Evolutionary conservation across 2,113 vertebrate genomes (phyloP).

Genomic region (Hydrochoerus hydrochaeris): DNA sequence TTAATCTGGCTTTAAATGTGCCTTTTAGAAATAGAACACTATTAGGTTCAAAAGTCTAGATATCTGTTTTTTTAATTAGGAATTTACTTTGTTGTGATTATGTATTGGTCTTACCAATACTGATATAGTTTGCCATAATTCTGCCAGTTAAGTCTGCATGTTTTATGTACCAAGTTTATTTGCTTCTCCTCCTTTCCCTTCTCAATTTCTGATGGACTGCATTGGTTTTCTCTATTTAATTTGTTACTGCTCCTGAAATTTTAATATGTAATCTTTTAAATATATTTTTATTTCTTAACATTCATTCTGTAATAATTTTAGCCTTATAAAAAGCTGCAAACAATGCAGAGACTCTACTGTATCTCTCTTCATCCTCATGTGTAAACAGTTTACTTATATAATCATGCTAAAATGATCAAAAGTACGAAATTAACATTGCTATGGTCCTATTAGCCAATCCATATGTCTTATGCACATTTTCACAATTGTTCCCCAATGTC

Average conservation of each 20-base stretch:
- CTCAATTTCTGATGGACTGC: slow-evolving; percentile 7
- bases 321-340: neutral
- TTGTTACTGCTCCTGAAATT: slow-evolving; percentile 22
- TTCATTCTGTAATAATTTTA: slow-evolving; percentile 48
- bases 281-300: slow-evolving; percentile 42
- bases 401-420: neutral
- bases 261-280: slow-evolving; percentile 20
- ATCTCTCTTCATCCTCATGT: neutral
- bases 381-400: neutral
- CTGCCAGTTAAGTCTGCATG: slow-evolving; percentile 17
- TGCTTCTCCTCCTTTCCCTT: fast-evolving
- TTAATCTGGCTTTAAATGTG: neutral
- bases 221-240: slow-evolving; percentile 46
- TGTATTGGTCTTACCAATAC: neutral
- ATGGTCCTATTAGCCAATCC: neutral
- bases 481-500: neutral
- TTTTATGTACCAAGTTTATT: neutral
- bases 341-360: neutral
- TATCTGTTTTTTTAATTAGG: neutral
- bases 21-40: slow-evolving; percentile 12
- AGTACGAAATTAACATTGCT: neutral
- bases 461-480: neutral
- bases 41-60: neutral
- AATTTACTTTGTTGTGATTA: slow-evolving; percentile 22
- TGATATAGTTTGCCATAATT: neutral